Evolutionary conservation across 2,888 invertebrate genomes (phyloP).

Genomic region (Epinotia brunnichana): DNA sequence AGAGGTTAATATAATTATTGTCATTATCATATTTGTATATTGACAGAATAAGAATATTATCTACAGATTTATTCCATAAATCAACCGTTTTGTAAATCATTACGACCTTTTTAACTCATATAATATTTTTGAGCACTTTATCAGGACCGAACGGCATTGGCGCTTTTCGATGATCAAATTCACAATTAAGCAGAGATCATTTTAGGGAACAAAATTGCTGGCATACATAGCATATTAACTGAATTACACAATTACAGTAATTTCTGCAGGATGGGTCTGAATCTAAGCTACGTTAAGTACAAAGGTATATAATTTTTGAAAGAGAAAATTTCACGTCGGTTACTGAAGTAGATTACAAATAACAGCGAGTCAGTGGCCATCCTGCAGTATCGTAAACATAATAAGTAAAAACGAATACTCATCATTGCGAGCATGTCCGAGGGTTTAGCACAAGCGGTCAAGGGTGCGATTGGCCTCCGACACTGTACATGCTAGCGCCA

Average conservation of each 20-base stretch:
- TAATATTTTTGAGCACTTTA: slow-evolving; percentile 3
- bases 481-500: slow-evolving; percentile 73
- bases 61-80: background rate
- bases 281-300: background rate
- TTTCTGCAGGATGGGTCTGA: slow-evolving; percentile 31
- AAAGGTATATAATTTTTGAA: slow-evolving; percentile 1
- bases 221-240: slow-evolving; percentile 20
- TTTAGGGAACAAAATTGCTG: slow-evolving; percentile 14
- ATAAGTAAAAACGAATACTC: slow-evolving; percentile 82
- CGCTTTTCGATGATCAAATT: slow-evolving; percentile 15
- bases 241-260: slow-evolving; percentile 25
- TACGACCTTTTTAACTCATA: background rate
- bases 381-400: slow-evolving; percentile 48
- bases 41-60: background rate
- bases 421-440: slow-evolving; percentile 82
- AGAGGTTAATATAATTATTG: slow-evolving; percentile 22
- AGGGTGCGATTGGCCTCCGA: slow-evolving; percentile 67
- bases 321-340: background rate
- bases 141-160: background rate
- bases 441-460: slow-evolving; percentile 75
- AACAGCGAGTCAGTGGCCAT: slow-evolving; percentile 27
- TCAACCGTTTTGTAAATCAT: background rate
- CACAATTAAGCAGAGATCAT: slow-evolving; percentile 12
- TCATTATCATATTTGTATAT: slow-evolving; percentile 11
- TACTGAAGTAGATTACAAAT: background rate